phyloP scores from a whole-genome alignment of 1,140 invertebrate genomes.

The Holcopasites calliopsidis region DNA sequence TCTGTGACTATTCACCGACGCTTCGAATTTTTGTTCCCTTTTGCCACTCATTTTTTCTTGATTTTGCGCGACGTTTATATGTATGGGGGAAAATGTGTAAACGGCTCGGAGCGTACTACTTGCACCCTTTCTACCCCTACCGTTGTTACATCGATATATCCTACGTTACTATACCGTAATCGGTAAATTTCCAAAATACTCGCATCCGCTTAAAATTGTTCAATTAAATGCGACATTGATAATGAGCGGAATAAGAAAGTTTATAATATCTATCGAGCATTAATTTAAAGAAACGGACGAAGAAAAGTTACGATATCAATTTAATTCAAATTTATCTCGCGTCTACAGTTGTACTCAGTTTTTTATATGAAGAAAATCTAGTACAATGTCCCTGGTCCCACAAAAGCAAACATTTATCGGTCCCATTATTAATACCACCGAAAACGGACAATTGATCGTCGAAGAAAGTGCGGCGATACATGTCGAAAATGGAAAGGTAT shows the following conservation, averaged over 20 bases:
- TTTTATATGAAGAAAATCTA: conserved; percentile 73
- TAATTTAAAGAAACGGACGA: neutral
- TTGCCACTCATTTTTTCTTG: conserved; percentile 48
- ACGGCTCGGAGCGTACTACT: too few relatives aligned
- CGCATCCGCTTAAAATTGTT: neutral
- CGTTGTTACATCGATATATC: conserved; percentile 27
- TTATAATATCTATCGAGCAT: neutral
- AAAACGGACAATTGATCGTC: conserved; percentile 66
- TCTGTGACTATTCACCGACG: conserved; percentile 60
- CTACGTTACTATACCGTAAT: neutral
- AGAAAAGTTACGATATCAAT: too few relatives aligned
- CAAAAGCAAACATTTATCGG: conserved; percentile 67
- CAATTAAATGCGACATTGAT: neutral
- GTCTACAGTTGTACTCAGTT: neutral
- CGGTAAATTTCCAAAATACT: too few relatives aligned
- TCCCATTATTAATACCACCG: conserved; percentile 68
- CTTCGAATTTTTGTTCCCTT: conserved; percentile 50
- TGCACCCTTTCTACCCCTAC: neutral
- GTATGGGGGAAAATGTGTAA: neutral
- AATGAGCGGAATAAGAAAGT: neutral
- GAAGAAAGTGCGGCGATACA: conserved; percentile 77
- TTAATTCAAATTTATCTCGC: neutral
- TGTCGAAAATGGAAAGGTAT: conserved; percentile 77
- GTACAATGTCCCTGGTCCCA: conserved; percentile 44
- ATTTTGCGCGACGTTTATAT: neutral